Base-by-base conservation (phyloP, 2,888 invertebrate species). In the Dilophus febrilis region DNA sequence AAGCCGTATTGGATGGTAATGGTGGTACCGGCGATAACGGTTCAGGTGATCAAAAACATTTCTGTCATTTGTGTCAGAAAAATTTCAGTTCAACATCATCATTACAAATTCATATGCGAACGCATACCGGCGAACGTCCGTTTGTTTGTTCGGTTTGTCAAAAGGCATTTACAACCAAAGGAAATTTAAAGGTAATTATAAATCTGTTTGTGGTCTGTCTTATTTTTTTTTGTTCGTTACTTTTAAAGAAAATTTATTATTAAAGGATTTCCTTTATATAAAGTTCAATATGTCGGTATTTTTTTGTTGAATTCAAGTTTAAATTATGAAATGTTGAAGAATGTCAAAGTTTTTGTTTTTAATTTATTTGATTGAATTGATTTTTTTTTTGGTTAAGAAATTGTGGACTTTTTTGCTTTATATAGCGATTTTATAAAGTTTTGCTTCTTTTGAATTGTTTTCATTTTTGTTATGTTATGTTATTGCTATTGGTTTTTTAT, bases 81-180 rank as follows among this genome's bases (percentile, higher is more conserved):
- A 92, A 92, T 71, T 97, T 98, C 73, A 91, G 92, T 46, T 92
- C 92, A 51, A 91, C 90, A 53, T 94, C 94, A 52, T 95, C 97
- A 50, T 74, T 98, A 52, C 95, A 97, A 70, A 98, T 97, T 59
- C 97, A 97, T 67, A 94, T 94, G 86, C 74, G 97, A 55, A 97
- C 97, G 16, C 97, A 97, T 66, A 97, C 97, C 28, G 97, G 95
- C 17, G 37, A 97, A 70, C 91, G 92, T 59, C 94, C 94, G 38
- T 94, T 94, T 72, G 82, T 90, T 59, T 94, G 94, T 67, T 82
- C 82, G 53, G 85, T 90, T 55, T 90, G 90, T 65, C 86, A 86
- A 65, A 87, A 90, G 68, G 92, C 92, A 49, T 94, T 94, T 70
- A 94, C 94, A 51, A 94, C 94, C 56, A 94, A 94, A 70, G 94